These are phyloP conservation scores for Agriopis aurantiaria DNA, from an alignment of 2,888 invertebrate species.

Conservation along the genomic window DNA sequence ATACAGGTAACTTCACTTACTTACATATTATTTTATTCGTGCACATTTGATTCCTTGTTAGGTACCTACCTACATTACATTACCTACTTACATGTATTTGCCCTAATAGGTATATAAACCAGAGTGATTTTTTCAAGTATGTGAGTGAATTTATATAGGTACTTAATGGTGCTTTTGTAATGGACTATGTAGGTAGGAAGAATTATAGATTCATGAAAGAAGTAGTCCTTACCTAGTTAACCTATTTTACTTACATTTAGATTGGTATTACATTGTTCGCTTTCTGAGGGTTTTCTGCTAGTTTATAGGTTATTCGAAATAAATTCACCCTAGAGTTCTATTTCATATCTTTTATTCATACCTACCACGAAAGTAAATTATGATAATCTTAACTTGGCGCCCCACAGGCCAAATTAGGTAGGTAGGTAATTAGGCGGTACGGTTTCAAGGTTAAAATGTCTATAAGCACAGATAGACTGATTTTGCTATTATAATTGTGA, in stretches of 20 bases:
- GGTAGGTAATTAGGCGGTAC: constrained; percentile 9
- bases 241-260: neutral
- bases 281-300: neutral
- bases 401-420: constrained; percentile 6
- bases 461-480: constrained; percentile 1
- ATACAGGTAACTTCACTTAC: neutral
- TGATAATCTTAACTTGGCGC: constrained; percentile 8
- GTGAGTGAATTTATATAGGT: neutral
- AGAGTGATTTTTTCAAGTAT: constrained; percentile 7
- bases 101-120: neutral
- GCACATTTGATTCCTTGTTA: neutral
- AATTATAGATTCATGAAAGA: too few species aligned
- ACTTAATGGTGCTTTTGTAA: neutral
- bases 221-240: neutral
- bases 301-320: neutral
- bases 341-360: neutral
- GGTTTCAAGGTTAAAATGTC: constrained; percentile 28
- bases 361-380: neutral
- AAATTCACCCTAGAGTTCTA: neutral
- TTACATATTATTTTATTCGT: neutral
- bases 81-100: neutral
- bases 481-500: neutral
- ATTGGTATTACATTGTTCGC: neutral
- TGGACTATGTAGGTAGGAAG: too few species aligned
- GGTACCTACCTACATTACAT: too few species aligned